Evolutionary conservation across 2,113 vertebrate genomes (phyloP), one percentile per base, ranked within the genome.

Genomic region (Urocolius indicus): DNA sequence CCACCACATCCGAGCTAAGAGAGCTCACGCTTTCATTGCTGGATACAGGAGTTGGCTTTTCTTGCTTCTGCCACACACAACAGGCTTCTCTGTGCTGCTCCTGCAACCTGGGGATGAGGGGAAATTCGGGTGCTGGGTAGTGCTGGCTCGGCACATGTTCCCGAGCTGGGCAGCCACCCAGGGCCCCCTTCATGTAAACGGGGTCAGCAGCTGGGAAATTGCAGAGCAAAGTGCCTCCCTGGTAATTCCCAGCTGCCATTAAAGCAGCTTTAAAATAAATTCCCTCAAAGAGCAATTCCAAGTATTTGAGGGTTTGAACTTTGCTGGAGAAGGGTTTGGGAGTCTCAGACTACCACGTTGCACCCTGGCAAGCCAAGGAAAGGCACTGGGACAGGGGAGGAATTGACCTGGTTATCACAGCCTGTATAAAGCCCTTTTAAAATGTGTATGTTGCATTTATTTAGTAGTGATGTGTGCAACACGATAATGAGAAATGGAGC

Each of bases 291-390:
- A 96, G 95, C 76, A 93, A 97, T 97, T 96, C 95, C 96, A 97
- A 97, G 65, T 94, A 97, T 96, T 97, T 95, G 92, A 95, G 85
- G 90, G 90, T 94, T 96, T 97, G 96, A 96, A 97, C 96, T 96
- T 96, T 95, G 92, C 90, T 13, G 4, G 94, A 26, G 94, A 78
- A 85, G 85, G 76, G 75, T 92, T 96, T 95, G 90, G 85, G 95
- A 97, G 94, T 82, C 90, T 78, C 68, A 0, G 12, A 51, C 80
- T 91, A 65, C 93, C 0, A 0, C 13, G 0, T 61, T 90, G 82
- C 58, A 29, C 74, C 87, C 81, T 91, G 87, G 84, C 91, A 86
- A 0, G 1, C 29, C 0, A 2, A 34, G 66, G 67, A 59, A 63
- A 43, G 12, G 55, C 5, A 0, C 72, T 6, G 3, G 49, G 72